Base-by-base conservation (phyloP, 2,113 vertebrate genomes). In the Scalopus aquaticus region DNA sequence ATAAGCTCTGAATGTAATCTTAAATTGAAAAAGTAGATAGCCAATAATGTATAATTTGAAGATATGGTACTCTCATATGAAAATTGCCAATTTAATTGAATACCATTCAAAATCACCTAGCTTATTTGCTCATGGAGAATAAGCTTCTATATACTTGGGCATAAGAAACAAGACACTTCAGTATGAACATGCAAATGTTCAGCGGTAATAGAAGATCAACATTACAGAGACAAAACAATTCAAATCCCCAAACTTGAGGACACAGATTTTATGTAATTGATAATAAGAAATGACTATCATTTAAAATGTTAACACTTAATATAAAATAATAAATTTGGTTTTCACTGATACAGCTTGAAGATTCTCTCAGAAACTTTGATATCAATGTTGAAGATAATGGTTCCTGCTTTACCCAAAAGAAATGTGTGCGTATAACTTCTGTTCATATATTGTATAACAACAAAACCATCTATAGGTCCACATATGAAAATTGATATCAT, bases 231-330 rank as follows among this genome's bases (percentile, higher is more conserved):
- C 67, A 97, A 96, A 88, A 94, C 88, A 96, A 51, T 54, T 94
- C 82, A 86, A 98, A 97, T 95, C 90, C 82, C 85, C 96, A 94
- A 98, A 96, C 81, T 90, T 97, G 91, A 97, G 95, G 94, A 97
- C 93, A 97, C 93, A 97, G 60, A 86, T 78, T 96, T 95, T 96
- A 96, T 96, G 93, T 96, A 97, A 97, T 80, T 79, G 32, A 56
- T 73, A 87, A 51, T 17, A 64, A 35, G 96, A 44, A 96, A 93
- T 98, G 94, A 97, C 91, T 97, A 86, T 95, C 82, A 97, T 95
- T 98, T 95, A 97, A 97, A 98, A 97, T 97, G 98, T 97, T 97
- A 97, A 97, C 98, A 93, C 94, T 97, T 95, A 97, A 95, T 97
- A 69, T 91, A 56, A 91, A 93, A 88, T 39, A 90, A 94, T 64